Conservation (phyloP, 1,140 invertebrate species). For the Bombus huntii region DNA sequence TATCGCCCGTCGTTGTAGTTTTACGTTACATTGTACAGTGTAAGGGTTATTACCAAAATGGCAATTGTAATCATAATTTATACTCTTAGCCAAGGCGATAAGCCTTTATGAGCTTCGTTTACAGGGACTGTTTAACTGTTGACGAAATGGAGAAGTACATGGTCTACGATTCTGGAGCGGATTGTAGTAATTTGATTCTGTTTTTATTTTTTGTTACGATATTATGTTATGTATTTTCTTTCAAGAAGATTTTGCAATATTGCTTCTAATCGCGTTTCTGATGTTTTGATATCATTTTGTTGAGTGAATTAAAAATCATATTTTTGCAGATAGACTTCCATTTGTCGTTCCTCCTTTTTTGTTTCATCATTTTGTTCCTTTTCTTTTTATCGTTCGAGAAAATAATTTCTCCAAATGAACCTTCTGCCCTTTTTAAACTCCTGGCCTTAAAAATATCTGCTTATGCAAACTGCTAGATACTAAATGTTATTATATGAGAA, state of each 20-base stretch:
- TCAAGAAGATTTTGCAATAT: constrained; percentile 56
- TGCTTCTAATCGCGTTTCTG: constrained; percentile 62
- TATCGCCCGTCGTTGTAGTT: constrained; percentile 61
- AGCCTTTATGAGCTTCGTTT: constrained; percentile 52
- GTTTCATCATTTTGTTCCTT: constrained; percentile 50
- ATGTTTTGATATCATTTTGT: constrained; percentile 76
- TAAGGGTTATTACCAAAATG: constrained; percentile 48
- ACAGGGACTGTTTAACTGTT: constrained; percentile 74
- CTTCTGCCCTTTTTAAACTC: constrained; percentile 16
- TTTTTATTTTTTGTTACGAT: constrained; percentile 75
- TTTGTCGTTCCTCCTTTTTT: constrained; percentile 52
- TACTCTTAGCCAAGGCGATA: constrained; percentile 61
- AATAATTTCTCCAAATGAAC: constrained; percentile 13
- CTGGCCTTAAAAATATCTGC: constrained; percentile 25
- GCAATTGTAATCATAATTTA: constrained; percentile 65
- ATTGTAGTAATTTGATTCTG: constrained; percentile 74
- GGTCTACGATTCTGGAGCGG: constrained; percentile 75
- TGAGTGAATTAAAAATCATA: constrained; percentile 76
- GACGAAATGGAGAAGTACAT: constrained; percentile 76
- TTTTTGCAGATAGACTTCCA: constrained; percentile 72
- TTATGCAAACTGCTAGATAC: constrained; percentile 17
- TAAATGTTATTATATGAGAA: constrained; percentile 30
- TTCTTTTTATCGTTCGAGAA: constrained; percentile 30
- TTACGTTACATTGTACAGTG: constrained; percentile 67
- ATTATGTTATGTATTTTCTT: constrained; percentile 70